These are phyloP conservation scores for Thamnaconus septentrionalis DNA, from an alignment of 2,113 vertebrate genomes.

Conservation along the genomic window DNA sequence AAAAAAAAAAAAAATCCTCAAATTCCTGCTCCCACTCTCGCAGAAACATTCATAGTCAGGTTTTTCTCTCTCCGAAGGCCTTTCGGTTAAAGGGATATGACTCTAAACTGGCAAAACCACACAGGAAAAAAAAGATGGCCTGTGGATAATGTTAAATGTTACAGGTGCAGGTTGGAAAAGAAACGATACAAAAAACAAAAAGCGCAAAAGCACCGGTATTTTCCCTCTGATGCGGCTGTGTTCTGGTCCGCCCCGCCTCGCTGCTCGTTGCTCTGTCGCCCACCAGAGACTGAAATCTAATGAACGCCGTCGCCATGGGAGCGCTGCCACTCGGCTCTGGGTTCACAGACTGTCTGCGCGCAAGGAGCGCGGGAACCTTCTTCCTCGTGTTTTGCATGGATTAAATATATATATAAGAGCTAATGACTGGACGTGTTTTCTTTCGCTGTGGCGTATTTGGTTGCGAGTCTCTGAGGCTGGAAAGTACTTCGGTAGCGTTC, in stretches of 20 bases:
- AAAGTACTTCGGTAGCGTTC: slow-evolving; percentile 54
- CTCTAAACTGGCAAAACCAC: slow-evolving; percentile 24
- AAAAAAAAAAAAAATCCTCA: too few relatives aligned
- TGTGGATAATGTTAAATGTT: slow-evolving; percentile 16
- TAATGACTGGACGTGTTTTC: slow-evolving; percentile 39
- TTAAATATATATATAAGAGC: slow-evolving; percentile 51
- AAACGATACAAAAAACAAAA: slow-evolving; percentile 35
- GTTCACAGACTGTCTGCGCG: slow-evolving; percentile 66
- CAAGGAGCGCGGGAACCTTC: slow-evolving; percentile 48
- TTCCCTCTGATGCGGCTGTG: slow-evolving; percentile 44
- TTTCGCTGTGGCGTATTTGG: slow-evolving; percentile 55
- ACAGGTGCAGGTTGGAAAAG: slow-evolving; percentile 15
- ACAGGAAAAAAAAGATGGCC: slow-evolving; percentile 26
- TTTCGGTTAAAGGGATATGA: slow-evolving; percentile 32
- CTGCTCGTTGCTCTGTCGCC: slow-evolving; percentile 28
- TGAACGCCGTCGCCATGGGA: slow-evolving; percentile 64
- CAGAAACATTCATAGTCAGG: not conserved
- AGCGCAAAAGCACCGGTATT: slow-evolving; percentile 58
- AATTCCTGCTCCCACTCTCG: not conserved
- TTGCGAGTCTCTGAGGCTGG: slow-evolving; percentile 56
- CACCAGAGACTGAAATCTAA: slow-evolving; percentile 54
- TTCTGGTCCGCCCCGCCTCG: slow-evolving; percentile 27
- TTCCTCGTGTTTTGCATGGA: slow-evolving; percentile 38
- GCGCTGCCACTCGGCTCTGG: slow-evolving; percentile 58
- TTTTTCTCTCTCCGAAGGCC: slow-evolving; percentile 8